These are phyloP conservation scores for Atrina japonica DNA, from an alignment of 2,888 invertebrate species.

Conservation along the genomic window DNA sequence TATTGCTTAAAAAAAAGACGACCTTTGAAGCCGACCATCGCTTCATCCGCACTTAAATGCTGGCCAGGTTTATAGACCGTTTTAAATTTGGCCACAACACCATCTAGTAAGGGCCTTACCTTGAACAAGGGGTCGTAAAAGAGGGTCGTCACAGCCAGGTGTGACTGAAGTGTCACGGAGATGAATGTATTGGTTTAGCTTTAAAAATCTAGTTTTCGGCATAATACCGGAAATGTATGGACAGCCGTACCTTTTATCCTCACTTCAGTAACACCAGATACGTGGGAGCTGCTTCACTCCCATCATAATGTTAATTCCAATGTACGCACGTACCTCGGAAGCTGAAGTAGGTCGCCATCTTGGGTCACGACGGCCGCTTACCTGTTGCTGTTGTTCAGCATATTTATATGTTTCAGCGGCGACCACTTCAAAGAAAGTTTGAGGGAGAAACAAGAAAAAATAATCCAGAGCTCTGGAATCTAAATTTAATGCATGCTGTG, in stretches of 20 bases:
- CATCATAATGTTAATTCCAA: background rate
- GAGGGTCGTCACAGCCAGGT: slow-evolving; percentile 7
- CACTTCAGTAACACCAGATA: background rate
- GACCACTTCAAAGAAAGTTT: background rate
- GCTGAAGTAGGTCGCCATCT: slow-evolving; percentile 2
- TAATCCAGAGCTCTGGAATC: background rate
- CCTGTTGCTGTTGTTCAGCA: background rate
- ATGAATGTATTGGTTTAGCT: slow-evolving; percentile 12
- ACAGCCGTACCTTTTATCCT: background rate
- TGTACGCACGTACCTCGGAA: background rate
- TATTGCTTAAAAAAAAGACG: background rate
- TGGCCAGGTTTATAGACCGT: background rate
- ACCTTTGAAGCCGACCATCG: background rate
- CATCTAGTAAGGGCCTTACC: background rate
- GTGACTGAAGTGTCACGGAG: background rate
- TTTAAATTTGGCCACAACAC: background rate
- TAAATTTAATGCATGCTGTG: background rate
- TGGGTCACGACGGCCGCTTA: background rate
- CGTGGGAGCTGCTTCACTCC: background rate
- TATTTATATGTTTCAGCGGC: background rate
- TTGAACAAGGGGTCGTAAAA: slow-evolving; percentile 7
- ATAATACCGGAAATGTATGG: background rate
- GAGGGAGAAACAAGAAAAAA: background rate
- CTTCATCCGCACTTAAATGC: background rate
- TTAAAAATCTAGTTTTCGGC: background rate